These are phyloP conservation scores for Adelognathus sp. DNA, from an alignment of 2,888 invertebrate genomes.

Conservation along the genomic window DNA sequence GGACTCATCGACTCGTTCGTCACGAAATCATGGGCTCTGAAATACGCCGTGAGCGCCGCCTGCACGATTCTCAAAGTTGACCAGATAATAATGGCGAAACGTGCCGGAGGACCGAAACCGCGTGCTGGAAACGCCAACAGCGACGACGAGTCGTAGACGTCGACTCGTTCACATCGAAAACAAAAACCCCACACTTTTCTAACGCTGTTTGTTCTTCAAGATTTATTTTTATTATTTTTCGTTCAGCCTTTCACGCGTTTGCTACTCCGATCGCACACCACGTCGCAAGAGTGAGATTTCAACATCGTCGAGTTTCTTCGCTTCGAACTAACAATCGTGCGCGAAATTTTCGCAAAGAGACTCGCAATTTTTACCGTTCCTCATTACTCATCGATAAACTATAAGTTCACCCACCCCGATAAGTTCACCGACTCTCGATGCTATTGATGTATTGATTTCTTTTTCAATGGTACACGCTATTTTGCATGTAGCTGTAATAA, in stretches of 20 bases:
- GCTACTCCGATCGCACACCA: constrained; percentile 1
- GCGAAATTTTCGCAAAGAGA: constrained; percentile 22
- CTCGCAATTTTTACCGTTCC: constrained; percentile 40
- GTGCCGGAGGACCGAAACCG: constrained; percentile 97
- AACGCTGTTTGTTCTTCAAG: constrained; percentile 23
- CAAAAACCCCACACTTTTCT: constrained; percentile 2
- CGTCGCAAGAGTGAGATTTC: neutral
- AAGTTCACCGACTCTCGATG: neutral
- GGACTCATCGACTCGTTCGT: constrained; percentile 92
- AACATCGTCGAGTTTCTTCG: constrained; percentile 20
- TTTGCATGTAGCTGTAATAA: constrained; percentile 4
- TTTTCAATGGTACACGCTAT: neutral
- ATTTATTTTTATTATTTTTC: constrained; percentile 17
- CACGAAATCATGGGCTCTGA: constrained; percentile 96
- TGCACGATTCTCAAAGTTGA: constrained; percentile 96
- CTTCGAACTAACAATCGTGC: constrained; percentile 19
- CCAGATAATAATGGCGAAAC: constrained; percentile 99
- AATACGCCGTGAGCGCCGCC: constrained; percentile 97
- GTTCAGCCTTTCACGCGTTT: constrained; percentile 17
- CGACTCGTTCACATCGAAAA: neutral
- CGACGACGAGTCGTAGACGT: constrained; percentile 85
- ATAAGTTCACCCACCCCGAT: constrained; percentile 43
- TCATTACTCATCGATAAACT: constrained; percentile 53
- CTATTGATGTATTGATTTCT: neutral
- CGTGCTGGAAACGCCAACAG: constrained; percentile 85